Evolutionary conservation across 2,888 invertebrate genomes (phyloP).

Genomic region (Busseola fusca): DNA sequence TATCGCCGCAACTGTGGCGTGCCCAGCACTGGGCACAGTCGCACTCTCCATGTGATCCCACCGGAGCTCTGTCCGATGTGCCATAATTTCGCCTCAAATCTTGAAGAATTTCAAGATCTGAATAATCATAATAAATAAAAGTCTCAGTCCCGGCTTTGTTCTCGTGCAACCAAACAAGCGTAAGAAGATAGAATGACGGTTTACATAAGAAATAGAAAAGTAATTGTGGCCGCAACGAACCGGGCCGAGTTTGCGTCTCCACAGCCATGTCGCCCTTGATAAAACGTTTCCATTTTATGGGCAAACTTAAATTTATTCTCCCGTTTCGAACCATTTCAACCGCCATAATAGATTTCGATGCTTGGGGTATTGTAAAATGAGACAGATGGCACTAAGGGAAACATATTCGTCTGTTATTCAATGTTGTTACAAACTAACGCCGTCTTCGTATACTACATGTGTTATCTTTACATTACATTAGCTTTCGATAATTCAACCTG

Average conservation of each 20-base stretch:
- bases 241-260: constrained; percentile 60
- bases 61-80: too few species aligned
- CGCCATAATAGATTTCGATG: constrained; percentile 62
- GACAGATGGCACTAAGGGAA: constrained; percentile 56
- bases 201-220: constrained; percentile 70
- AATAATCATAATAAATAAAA: constrained; percentile 19
- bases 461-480: constrained; percentile 74
- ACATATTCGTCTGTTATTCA: constrained; percentile 57
- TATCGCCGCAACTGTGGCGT: too few species aligned
- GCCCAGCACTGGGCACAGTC: too few species aligned
- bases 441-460: constrained; percentile 49
- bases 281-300: constrained; percentile 70
- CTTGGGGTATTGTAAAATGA: constrained; percentile 57
- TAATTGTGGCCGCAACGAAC: constrained; percentile 67
- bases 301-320: constrained; percentile 68
- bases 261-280: constrained; percentile 64
- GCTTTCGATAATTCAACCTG: constrained; percentile 72
- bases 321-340: constrained; percentile 57
- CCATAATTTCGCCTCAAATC: background rate
- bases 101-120: background rate
- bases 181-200: constrained; percentile 63
- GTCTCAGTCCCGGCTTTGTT: constrained; percentile 5
- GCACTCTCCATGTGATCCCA: too few species aligned
- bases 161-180: constrained; percentile 36
- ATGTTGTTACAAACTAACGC: constrained; percentile 52